Base-by-base conservation (phyloP, 2,113 vertebrate species). In the Rhinogobius similis region DNA sequence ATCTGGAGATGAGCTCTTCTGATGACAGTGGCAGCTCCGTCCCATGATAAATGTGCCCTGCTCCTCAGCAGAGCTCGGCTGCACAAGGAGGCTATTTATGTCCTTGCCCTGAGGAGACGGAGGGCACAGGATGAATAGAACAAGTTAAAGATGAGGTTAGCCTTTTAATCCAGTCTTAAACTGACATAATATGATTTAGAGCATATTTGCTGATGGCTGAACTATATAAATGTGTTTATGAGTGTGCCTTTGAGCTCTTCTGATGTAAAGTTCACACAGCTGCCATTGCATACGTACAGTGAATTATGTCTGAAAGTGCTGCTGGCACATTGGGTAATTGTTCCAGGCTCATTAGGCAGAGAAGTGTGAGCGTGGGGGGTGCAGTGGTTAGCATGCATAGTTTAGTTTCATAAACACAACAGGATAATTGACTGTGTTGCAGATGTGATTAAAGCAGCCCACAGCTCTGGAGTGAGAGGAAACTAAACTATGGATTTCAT, bases 1-100 rank as follows among this genome's bases (percentile, higher is more conserved):
- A 91, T 92, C 90, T 86, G 76, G 68, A 92, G 90, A 91, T 94
- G 91, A 92, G 88, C 88, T 90, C 82, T 86, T 90, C 83, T 89
- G 92, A 92, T 93, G 91, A 90, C 88, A 81, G 86, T 84, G 86
- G 90, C 89, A 90, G 87, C 85, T 78, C 76, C 84, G 72, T 81
- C 81, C 76, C 67, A 82, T 85, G 32, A 92, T 93, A 91, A 92
- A 93, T 92, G 89, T 36, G 32, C 84, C 63, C 82, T 71, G 74
- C 87, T 86, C 89, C 90, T 3, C 39, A 14, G 41, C 41, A 41
- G 39, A 41, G 11, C 39, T 11, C 39, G 13, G 39, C 4, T 13
- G 39, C 32, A 36, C 32, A 36, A 41, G 39, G 2, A 41, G 39
- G 12, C 39, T 41, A 14, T 41, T 41, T 41, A 12, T 41, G 39